Evolutionary conservation across 2,888 invertebrate species (phyloP).

Genomic region (Siphlonurus alternatus): DNA sequence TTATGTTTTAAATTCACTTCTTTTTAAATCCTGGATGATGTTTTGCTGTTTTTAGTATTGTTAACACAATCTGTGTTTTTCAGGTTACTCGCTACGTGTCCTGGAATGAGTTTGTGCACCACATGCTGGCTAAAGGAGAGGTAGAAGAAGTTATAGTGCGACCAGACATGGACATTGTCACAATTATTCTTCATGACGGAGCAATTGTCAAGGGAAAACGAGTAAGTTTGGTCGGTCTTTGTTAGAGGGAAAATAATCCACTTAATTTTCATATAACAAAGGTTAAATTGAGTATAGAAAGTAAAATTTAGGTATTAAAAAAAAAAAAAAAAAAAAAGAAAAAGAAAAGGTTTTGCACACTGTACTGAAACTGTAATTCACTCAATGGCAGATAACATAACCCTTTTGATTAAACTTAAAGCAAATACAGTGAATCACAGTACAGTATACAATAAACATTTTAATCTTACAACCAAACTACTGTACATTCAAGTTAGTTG

Average conservation of each 20-base stretch:
- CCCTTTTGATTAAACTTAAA: no score
- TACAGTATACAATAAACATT: no score
- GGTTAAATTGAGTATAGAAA: no score
- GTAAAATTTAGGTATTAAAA: no score
- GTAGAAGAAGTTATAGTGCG: conserved; percentile 73
- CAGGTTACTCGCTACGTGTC: conserved; percentile 62
- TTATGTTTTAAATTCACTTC: not conserved
- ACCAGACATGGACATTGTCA: conserved; percentile 70
- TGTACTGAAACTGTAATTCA: no score
- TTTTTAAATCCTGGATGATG: not conserved
- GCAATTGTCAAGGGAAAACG: conserved; percentile 69
- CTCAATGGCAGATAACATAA: no score
- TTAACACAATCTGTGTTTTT: conserved; percentile 13
- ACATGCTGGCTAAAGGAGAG: conserved; percentile 88
- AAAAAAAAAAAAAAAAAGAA: no score
- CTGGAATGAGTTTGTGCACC: conserved; percentile 94
- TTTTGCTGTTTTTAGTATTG: not conserved
- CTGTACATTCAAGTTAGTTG: no score
- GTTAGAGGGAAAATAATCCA: not conserved
- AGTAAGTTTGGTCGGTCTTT: conserved; percentile 25
- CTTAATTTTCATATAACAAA: not conserved
- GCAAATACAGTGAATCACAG: no score
- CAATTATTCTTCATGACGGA: conserved; percentile 66
- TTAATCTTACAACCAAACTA: no score
- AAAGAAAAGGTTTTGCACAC: no score